Percentiles rank a stretch among this genome's conserved stretches.
phyloP scores from a whole-genome alignment of 2,888 invertebrate genomes.

The Thereva nobilitata region DNA sequence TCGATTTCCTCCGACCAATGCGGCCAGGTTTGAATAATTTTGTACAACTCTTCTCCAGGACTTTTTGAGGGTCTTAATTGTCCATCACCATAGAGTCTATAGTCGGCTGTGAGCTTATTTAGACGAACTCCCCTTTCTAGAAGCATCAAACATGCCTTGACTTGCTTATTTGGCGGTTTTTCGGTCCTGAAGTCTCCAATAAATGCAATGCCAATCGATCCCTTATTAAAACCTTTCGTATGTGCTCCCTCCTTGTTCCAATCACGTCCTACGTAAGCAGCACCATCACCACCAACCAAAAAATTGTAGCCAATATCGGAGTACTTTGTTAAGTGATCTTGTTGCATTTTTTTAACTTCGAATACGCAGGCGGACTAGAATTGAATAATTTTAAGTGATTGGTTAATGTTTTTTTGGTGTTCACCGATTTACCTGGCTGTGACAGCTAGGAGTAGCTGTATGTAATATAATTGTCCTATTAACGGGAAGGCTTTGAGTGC shows the following conservation, averaged over 20 bases:
- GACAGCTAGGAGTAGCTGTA: no score
- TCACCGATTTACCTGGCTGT: no score
- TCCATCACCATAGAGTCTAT: slow-evolving; percentile 70
- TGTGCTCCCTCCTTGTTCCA: slow-evolving; percentile 77
- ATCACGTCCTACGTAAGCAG: slow-evolving; percentile 73
- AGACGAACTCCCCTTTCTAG: slow-evolving; percentile 66
- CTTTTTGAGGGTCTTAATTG: slow-evolving; percentile 70
- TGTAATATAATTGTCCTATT: no score
- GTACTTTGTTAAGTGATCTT: neutral
- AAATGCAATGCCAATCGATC: slow-evolving; percentile 72
- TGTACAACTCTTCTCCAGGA: slow-evolving; percentile 68
- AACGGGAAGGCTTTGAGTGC: no score
- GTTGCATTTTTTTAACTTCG: no score
- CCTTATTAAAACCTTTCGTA: slow-evolving; percentile 67
- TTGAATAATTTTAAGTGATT: no score
- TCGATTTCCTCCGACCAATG: slow-evolving; percentile 57
- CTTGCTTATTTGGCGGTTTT: slow-evolving; percentile 61
- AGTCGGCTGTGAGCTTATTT: slow-evolving; percentile 66
- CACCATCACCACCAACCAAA: slow-evolving; percentile 77
- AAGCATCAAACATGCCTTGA: slow-evolving; percentile 66
- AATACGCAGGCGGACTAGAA: no score
- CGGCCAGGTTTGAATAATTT: slow-evolving; percentile 69
- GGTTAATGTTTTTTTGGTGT: no score
- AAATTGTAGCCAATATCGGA: slow-evolving; percentile 73
- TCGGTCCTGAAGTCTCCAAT: slow-evolving; percentile 69